A percentile compares a stretch with the other conserved stretches of the same genome.
Evolutionary conservation across 2,797 vertebrate genomes (phyloP).

Genomic region (Rhynchotus rufescens): DNA sequence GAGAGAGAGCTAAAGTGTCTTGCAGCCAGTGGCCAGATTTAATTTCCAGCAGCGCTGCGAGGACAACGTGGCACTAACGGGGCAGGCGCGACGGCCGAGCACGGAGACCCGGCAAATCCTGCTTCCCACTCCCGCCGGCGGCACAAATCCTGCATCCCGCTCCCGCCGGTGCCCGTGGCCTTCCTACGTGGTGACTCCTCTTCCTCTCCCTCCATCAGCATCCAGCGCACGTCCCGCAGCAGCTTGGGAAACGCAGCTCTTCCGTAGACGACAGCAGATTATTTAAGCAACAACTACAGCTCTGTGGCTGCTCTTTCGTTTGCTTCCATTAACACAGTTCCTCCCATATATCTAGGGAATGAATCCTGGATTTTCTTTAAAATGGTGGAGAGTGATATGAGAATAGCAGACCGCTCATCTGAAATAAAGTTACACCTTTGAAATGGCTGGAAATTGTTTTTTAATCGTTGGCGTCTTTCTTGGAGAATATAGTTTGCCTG

Average conservation of each 20-base stretch:
- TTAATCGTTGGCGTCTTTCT: conserved; percentile 51
- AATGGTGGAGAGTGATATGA: neutral
- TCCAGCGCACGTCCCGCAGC: neutral
- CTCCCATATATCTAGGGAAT: conserved; percentile 33
- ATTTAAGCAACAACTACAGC: conserved; percentile 22
- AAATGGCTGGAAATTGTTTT: conserved; percentile 44
- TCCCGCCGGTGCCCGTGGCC: neutral
- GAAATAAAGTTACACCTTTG: conserved; percentile 46
- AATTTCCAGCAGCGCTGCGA: conserved; percentile 13
- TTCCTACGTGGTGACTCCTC: fast-evolving
- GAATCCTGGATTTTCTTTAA: conserved; percentile 13
- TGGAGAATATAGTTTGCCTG: conserved; percentile 1
- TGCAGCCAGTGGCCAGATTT: conserved; percentile 49
- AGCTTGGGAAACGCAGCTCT: conserved; percentile 2
- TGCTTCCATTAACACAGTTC: neutral
- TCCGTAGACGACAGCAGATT: conserved; percentile 50
- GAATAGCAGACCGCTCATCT: conserved; percentile 9
- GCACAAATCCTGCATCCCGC: neutral
- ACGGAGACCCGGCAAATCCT: too few species aligned
- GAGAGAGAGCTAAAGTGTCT: conserved; percentile 57
- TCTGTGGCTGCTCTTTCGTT: neutral
- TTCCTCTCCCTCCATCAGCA: neutral
- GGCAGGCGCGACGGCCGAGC: neutral
- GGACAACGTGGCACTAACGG: too few species aligned
- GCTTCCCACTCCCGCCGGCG: neutral